Conservation (phyloP, 2,113 vertebrate genomes). For the Parus major region DNA sequence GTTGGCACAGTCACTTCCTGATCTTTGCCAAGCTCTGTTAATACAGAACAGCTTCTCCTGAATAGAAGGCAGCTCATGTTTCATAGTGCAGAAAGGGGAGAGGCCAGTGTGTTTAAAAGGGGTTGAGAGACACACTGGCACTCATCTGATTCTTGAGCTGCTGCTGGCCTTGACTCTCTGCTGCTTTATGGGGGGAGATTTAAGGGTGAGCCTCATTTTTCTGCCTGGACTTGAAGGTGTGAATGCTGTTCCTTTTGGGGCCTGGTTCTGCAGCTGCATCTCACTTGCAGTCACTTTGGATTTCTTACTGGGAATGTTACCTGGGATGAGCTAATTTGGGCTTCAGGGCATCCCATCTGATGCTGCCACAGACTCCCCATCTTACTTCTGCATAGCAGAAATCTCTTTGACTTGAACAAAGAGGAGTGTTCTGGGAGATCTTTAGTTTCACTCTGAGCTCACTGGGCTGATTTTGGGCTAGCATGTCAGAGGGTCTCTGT, state of each 20-base stretch:
- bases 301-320: background rate
- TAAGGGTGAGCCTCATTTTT: background rate
- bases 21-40: constrained; percentile 62
- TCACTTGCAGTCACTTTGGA: background rate
- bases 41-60: background rate
- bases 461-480: background rate
- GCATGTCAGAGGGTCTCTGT: background rate
- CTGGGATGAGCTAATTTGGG: background rate
- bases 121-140: background rate
- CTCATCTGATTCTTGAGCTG: background rate
- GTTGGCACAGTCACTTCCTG: background rate
- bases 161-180: background rate
- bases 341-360: background rate
- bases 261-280: background rate
- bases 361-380: background rate
- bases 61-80: background rate
- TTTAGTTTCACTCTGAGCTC: background rate
- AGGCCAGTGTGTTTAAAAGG: background rate
- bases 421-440: background rate
- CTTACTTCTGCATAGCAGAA: background rate
- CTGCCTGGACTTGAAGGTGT: background rate
- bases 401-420: background rate
- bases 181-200: background rate
- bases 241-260: background rate
- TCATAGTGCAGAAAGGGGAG: background rate